Percentiles rank a stretch among this genome's conserved stretches.
Conservation (phyloP, 2,113 vertebrate genomes). For the Dipodomys spectabilis region DNA sequence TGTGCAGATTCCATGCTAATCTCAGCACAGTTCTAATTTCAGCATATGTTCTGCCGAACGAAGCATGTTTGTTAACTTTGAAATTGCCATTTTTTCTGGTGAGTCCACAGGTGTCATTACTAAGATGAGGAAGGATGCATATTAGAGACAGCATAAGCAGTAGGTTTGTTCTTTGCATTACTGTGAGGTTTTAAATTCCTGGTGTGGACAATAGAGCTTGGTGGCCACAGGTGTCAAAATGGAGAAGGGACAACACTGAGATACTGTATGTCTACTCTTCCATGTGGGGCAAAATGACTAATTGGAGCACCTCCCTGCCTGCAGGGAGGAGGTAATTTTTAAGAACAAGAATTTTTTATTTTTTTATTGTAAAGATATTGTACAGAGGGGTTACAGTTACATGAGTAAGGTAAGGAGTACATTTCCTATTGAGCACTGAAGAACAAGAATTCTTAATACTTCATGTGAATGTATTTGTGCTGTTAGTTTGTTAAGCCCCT, state of each 20-base stretch:
- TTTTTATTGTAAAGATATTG: too few species aligned
- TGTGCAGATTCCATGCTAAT: too few species aligned
- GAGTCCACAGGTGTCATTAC: background rate
- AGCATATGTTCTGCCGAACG: too few species aligned
- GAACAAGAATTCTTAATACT: background rate
- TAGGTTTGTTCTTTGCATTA: too few species aligned
- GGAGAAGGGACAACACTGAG: background rate
- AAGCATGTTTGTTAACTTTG: background rate
- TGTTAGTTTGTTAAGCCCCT: background rate
- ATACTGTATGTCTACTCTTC: background rate
- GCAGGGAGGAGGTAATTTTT: background rate
- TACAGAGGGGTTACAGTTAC: too few species aligned
- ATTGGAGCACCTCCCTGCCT: background rate
- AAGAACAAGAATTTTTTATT: background rate
- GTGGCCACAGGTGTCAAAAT: background rate
- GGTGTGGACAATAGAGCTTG: fast-evolving
- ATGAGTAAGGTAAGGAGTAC: too few species aligned
- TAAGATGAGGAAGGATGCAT: background rate
- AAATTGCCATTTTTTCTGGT: background rate
- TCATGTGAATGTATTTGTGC: background rate
- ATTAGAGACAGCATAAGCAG: too few species aligned
- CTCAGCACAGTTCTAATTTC: too few species aligned
- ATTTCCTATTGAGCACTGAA: background rate
- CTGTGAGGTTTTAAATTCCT: background rate
- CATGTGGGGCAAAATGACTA: too few species aligned